Evolutionary conservation across 2,888 invertebrate genomes (phyloP), one percentile per base, ranked within the genome.

Genomic region (Microctonus aethiopoides): DNA sequence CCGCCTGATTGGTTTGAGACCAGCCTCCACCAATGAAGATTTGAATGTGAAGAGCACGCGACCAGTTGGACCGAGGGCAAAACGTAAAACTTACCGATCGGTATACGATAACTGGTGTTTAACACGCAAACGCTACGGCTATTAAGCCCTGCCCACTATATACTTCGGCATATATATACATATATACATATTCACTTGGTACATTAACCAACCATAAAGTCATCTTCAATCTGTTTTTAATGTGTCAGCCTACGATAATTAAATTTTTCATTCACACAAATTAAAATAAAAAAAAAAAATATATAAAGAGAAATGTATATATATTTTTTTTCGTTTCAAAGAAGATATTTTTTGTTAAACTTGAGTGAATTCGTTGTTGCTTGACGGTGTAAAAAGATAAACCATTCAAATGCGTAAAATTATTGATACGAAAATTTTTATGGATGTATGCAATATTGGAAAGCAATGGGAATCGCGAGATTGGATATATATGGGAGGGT

Each of bases 71-170:
- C 79, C 79, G 77, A 79, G 78, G 81, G 79, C 60, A 78, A 79
- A 83, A 83, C 79, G 81, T 81, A 81, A 81, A 83, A 82, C 79
- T 81, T 79, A 79, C 79, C 79, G 83, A 83, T 83, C 79, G 80
- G 78, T 76, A 71, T 66, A 76, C 79, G 82, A 82, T 83, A 83
- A 83, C 81, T 79, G 81, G 77, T 80, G 83, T 81, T 82, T 80
- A 81, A 81, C 83, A 83, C 83, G 83, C 83, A 77, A 83, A 77
- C 79, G 80, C 73, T 74, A 78, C 79, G 79, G 78, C 79, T 79
- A 80, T 81, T 82, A 79, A 78, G 79, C 77, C 78, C 78, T 74
- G 73, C 76, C 76, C 78, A 78, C 78, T 79, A 75, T 79, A 78
- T 77, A 78, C 16, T 46, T 16, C 16, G 7, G 7, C 16, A 46